Evolutionary conservation across 2,888 invertebrate genomes (phyloP).

Genomic region (Myopa testacea): DNA sequence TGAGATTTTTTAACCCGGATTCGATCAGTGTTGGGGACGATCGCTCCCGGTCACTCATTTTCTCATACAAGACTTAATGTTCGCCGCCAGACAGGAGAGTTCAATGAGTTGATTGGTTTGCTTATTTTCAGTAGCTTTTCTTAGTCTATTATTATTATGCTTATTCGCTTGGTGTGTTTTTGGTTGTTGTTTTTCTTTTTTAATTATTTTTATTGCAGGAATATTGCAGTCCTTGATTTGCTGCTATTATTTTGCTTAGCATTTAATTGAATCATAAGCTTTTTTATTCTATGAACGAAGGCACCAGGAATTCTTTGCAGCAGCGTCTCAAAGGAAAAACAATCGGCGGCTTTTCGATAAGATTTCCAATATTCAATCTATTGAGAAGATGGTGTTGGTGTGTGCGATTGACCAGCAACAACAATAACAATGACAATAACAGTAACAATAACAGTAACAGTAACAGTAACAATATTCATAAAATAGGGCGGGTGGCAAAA

Average conservation of each 20-base stretch:
- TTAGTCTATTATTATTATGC: not conserved
- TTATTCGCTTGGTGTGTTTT: not conserved
- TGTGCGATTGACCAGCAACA: slow-evolving; percentile 14
- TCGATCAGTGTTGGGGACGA: slow-evolving; percentile 89
- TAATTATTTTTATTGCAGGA: not conserved
- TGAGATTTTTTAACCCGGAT: slow-evolving; percentile 86
- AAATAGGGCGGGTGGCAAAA: too few relatives aligned
- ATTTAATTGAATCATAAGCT: slow-evolving; percentile 42
- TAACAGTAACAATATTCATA: not conserved
- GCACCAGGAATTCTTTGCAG: slow-evolving; percentile 66
- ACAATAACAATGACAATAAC: not conserved
- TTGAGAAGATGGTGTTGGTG: not conserved
- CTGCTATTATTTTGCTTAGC: slow-evolving; percentile 17
- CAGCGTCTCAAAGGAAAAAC: slow-evolving; percentile 48
- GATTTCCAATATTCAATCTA: not conserved
- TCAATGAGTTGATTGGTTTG: not conserved
- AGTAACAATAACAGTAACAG: not conserved
- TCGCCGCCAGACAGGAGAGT: slow-evolving; percentile 39
- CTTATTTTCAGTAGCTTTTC: not conserved
- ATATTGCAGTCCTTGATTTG: not conserved
- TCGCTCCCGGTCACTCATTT: slow-evolving; percentile 91
- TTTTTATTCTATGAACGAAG: slow-evolving; percentile 62
- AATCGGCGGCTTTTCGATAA: not conserved
- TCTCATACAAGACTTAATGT: slow-evolving; percentile 66
- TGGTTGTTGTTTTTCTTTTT: slow-evolving; percentile 8